These are phyloP conservation scores for Peromyscus polionotus DNA, from an alignment of 2,113 vertebrate species.

Conservation along the genomic window DNA sequence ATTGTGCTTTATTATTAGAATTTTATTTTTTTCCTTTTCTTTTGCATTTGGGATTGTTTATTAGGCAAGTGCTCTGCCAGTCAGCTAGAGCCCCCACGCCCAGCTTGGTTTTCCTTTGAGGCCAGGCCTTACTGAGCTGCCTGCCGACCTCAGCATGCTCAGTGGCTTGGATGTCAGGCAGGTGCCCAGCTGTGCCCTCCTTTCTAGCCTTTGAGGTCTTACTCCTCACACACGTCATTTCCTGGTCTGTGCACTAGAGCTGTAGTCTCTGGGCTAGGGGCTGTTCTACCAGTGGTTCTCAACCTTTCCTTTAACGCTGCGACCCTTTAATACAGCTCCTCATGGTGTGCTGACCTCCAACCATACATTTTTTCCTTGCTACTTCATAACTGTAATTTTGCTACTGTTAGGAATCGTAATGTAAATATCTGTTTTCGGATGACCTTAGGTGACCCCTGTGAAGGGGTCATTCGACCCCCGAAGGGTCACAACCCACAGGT, in stretches of 20 bases:
- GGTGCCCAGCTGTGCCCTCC: not conserved
- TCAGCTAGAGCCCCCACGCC: not conserved
- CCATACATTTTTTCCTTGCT: not conserved
- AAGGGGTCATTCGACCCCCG: not conserved
- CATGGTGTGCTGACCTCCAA: too few relatives aligned
- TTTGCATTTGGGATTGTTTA: not conserved
- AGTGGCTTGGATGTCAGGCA: not conserved
- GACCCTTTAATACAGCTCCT: not conserved
- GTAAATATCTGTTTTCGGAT: not conserved
- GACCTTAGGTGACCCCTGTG: not conserved
- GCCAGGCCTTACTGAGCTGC: not conserved
- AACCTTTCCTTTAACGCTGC: not conserved
- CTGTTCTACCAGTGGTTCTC: not conserved
- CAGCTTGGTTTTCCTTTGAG: not conserved
- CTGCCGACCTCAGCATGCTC: not conserved
- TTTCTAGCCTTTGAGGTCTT: not conserved
- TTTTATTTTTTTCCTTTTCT: not conserved
- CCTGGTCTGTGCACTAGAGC: not conserved
- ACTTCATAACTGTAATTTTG: not conserved
- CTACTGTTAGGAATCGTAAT: not conserved
- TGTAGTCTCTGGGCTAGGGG: not conserved
- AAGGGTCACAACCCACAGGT: not conserved
- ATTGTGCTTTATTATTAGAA: slow-evolving; percentile 1
- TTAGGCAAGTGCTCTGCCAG: not conserved
- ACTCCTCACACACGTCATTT: not conserved